Conservation (phyloP, 2,888 invertebrate species). For the Alentia gelatinosa region DNA sequence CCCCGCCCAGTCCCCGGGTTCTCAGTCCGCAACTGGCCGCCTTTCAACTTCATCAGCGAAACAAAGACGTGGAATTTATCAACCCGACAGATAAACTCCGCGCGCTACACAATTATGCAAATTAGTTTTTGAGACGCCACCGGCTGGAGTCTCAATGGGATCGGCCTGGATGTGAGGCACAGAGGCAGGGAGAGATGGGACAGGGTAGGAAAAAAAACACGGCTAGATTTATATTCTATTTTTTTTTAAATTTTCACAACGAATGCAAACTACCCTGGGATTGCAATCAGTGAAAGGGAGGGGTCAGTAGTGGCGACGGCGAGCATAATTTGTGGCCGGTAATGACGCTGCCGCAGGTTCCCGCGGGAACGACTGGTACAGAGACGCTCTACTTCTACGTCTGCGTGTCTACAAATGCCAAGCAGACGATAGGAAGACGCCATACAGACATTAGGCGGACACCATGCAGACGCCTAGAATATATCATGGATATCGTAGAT, state of each 20-base stretch:
- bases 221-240: slow-evolving; percentile 33
- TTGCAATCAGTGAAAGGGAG: too few relatives aligned
- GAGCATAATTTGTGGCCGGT: background rate
- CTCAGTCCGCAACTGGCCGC: background rate
- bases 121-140: slow-evolving; percentile 12
- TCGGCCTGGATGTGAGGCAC: background rate
- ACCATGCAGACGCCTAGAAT: background rate
- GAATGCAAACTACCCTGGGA: slow-evolving; percentile 42
- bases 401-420: too few relatives aligned
- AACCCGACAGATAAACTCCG: slow-evolving; percentile 27
- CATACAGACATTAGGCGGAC: background rate
- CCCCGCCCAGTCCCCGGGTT: background rate
- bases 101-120: slow-evolving; percentile 39
- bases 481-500: too few relatives aligned
- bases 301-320: background rate
- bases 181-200: background rate
- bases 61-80: slow-evolving; percentile 44
- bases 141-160: background rate
- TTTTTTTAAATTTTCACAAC: background rate
- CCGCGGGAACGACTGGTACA: background rate
- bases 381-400: background rate
- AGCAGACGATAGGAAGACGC: too few relatives aligned
- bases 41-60: slow-evolving; percentile 32
- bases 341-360: background rate
- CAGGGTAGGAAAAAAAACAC: background rate